phyloP scores from a whole-genome alignment of 2,113 vertebrate species.

The Poeciliopsis occidentalis region DNA sequence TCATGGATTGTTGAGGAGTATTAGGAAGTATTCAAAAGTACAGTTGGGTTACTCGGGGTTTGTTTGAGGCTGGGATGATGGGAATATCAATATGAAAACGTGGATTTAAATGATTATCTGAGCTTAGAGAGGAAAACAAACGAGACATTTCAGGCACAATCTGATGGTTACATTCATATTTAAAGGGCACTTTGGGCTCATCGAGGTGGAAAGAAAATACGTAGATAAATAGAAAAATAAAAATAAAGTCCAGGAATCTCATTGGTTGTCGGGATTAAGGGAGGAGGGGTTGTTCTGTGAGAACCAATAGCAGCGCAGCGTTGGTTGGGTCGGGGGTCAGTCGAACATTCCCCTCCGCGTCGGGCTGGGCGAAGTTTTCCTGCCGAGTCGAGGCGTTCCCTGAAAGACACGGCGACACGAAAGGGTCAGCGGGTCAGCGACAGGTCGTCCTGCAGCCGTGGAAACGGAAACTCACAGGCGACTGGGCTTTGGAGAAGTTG shows the following conservation, averaged over 20 bases:
- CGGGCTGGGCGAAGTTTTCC: slow-evolving; percentile 91
- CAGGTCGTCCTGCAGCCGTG: background rate
- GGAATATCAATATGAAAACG: slow-evolving; percentile 13
- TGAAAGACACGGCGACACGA: slow-evolving; percentile 46
- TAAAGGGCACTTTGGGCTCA: slow-evolving; percentile 63
- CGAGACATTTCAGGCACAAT: slow-evolving; percentile 5
- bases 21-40: slow-evolving; percentile 89
- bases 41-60: slow-evolving; percentile 45
- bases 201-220: slow-evolving; percentile 11
- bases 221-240: slow-evolving; percentile 6
- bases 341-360: slow-evolving; percentile 89
- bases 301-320: slow-evolving; percentile 78
- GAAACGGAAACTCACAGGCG: slow-evolving; percentile 80
- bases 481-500: slow-evolving; percentile 96
- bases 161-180: slow-evolving; percentile 66
- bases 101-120: slow-evolving; percentile 2
- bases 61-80: slow-evolving; percentile 22
- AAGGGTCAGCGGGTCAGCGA: background rate
- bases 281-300: slow-evolving; percentile 48
- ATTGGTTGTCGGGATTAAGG: slow-evolving; percentile 37
- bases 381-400: slow-evolving; percentile 92
- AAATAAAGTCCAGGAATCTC: slow-evolving; percentile 29
- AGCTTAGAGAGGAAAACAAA: background rate
- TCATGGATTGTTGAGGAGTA: slow-evolving; percentile 82
- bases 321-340: slow-evolving; percentile 61